Conservation (phyloP, 2,797 vertebrate genomes). For the Rhinogobio ventralis region DNA sequence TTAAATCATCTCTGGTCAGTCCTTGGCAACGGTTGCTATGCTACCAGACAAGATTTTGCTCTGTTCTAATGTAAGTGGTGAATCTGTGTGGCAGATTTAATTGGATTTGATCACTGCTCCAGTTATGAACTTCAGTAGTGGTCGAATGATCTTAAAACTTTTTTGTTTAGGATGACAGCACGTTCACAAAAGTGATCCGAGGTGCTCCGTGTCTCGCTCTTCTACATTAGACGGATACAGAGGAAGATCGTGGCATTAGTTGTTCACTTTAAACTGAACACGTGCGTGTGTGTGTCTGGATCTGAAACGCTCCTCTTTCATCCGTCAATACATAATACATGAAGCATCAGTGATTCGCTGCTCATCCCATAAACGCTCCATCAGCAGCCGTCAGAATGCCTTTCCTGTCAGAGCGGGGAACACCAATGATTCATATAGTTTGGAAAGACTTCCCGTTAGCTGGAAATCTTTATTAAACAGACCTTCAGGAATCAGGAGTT, state of each 20-base stretch:
- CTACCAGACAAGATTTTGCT: too few relatives aligned
- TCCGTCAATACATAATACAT: neutral
- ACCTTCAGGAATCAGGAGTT: neutral
- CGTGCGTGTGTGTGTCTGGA: neutral
- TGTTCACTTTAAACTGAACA: neutral
- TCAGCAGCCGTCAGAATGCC: neutral
- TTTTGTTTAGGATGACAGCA: neutral
- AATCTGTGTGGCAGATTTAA: too few relatives aligned
- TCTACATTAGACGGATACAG: neutral
- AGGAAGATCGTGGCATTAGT: too few relatives aligned
- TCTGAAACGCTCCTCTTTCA: neutral
- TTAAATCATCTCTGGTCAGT: too few relatives aligned
- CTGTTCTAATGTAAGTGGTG: too few relatives aligned
- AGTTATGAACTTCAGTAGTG: neutral
- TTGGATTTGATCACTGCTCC: too few relatives aligned
- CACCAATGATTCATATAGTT: neutral
- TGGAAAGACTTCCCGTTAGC: neutral
- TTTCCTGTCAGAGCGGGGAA: neutral
- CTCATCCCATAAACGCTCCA: neutral
- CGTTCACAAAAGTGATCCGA: neutral
- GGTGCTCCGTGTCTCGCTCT: neutral
- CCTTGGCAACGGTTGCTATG: too few relatives aligned
- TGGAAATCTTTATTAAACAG: neutral
- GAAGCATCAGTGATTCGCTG: neutral
- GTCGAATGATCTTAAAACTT: neutral